phyloP scores from a whole-genome alignment of 2,797 vertebrate genomes.

The Bufotes viridis region DNA sequence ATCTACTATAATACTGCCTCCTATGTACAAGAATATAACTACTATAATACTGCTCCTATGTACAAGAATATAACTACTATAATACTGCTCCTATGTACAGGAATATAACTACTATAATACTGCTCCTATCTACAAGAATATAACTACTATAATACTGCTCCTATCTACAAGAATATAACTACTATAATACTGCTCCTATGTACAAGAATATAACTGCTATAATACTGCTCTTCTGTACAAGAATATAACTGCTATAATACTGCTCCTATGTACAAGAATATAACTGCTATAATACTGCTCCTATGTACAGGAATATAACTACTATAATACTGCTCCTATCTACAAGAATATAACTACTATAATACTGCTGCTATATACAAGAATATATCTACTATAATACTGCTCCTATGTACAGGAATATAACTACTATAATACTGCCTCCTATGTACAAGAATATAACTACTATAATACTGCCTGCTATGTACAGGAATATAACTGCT shows the following conservation, averaged over 20 bases:
- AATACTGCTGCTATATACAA: background rate
- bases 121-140: background rate
- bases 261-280: background rate
- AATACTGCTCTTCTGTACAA: background rate
- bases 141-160: background rate
- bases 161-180: background rate
- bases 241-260: background rate
- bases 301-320: background rate
- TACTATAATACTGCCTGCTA: background rate
- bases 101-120: background rate
- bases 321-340: background rate
- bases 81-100: background rate
- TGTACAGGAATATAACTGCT: too few relatives aligned
- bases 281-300: background rate
- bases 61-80: background rate
- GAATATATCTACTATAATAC: background rate
- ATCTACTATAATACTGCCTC: background rate
- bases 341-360: background rate
- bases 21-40: background rate
- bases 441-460: background rate
- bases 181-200: background rate
- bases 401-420: background rate
- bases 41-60: background rate
- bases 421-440: background rate
- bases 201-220: background rate